Base-by-base conservation (phyloP, 2,797 vertebrate genomes). In the Setipinna tenuifilis region DNA sequence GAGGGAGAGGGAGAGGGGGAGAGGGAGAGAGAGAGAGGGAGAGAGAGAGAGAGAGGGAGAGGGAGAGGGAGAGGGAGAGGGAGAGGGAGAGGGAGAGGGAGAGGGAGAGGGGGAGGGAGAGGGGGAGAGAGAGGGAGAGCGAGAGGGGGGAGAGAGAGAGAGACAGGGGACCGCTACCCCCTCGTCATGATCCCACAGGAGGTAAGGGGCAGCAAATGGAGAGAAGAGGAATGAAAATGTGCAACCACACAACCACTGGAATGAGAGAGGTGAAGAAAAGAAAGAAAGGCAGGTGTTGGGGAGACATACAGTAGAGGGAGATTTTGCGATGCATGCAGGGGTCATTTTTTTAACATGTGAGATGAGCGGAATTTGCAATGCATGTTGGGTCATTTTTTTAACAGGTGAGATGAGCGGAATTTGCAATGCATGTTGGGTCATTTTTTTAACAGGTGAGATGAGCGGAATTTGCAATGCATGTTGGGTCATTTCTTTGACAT, bases 111-210 rank as follows among this genome's bases (percentile, higher is more conserved):
- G 48, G 12, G 1, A 50, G 48, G 12, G 48, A 50, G 48, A 50
- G 48, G 12, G 28, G 14, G 21, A 23, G 25, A 61, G 25, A 19
- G 46, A 54, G 50, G 3, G 58, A 1, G 19, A 6, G 58, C 3
- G n/a, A 2, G 6, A 62, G 21, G 21, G n/a, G n/a, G n/a, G n/a
- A n/a, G n/a, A n/a, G n/a, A n/a, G n/a, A n/a, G n/a, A n/a, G n/a
- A n/a, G n/a, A n/a, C n/a, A n/a, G 96, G 96, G 86, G 95, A 96
- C 88, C 93, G 88, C 75, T 96, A 96, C 87, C 96, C 96, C 0
- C 94, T 96, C 86, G 90, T 96, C 92, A 95, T 96, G 91, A 95
- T 96, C 54, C 90, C 91, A 2, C 94, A 95, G 65, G 96, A 96
- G 95, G 96, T 96, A 90, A 83, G 86, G 21, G 35, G 62, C 11